phyloP scores from a whole-genome alignment of 2,113 vertebrate genomes.

The Lanius ludovicianus region DNA sequence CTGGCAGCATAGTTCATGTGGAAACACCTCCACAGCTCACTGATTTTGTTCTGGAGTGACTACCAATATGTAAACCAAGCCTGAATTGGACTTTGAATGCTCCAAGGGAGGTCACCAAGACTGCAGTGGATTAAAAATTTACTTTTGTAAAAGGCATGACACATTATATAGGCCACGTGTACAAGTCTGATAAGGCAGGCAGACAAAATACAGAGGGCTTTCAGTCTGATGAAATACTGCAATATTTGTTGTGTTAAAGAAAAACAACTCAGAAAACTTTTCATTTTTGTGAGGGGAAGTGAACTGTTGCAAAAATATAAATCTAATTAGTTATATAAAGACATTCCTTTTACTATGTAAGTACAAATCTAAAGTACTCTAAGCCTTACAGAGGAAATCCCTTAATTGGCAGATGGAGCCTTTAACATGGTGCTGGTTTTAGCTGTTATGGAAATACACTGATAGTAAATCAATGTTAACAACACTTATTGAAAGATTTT shows the following conservation, averaged over 20 bases:
- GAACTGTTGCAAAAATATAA: not conserved
- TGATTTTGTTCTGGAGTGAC: not conserved
- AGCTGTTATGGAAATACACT: not conserved
- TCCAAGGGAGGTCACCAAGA: slow-evolving; percentile 42
- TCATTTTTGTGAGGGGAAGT: not conserved
- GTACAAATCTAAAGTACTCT: not conserved
- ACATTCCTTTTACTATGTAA: not conserved
- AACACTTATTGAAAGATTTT: not conserved
- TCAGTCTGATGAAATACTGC: not conserved
- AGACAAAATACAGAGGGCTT: not conserved
- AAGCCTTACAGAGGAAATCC: not conserved
- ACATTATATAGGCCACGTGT: not conserved
- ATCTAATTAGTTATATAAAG: not conserved
- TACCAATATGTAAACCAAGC: slow-evolving; percentile 54
- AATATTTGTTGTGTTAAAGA: not conserved
- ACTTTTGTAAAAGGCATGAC: not conserved
- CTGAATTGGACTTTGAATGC: slow-evolving; percentile 48
- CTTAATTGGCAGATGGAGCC: not conserved
- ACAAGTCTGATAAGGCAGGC: not conserved
- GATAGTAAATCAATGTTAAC: not conserved
- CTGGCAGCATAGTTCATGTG: not conserved
- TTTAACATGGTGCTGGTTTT: not conserved
- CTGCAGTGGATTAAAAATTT: slow-evolving; percentile 37
- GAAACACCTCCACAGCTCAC: not conserved
- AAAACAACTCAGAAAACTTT: not conserved